Conservation (phyloP, 2,113 vertebrate species). For the Lasiurus cinereus region DNA sequence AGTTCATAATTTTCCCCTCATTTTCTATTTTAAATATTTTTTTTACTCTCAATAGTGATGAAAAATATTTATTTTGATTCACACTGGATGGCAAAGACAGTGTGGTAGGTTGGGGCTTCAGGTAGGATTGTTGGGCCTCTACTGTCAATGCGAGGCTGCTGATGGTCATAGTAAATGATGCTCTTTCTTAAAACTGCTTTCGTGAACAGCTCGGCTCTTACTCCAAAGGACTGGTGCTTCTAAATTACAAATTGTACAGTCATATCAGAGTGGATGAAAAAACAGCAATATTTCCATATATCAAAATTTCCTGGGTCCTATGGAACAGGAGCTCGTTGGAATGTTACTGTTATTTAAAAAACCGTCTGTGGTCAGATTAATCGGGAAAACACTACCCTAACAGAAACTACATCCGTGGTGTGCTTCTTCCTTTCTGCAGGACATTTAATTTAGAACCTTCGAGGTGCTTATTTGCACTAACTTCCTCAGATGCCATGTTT, state of each 20-base stretch:
- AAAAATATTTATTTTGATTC: slow-evolving; percentile 58
- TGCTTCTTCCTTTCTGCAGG: neutral
- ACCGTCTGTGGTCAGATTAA: slow-evolving; percentile 23
- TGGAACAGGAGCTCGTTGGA: slow-evolving; percentile 21
- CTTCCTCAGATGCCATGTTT: slow-evolving; percentile 10
- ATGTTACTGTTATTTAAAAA: slow-evolving; percentile 1
- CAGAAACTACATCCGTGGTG: neutral
- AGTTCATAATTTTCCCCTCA: neutral
- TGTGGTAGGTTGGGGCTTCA: neutral
- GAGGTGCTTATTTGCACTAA: neutral
- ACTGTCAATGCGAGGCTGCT: neutral
- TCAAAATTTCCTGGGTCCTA: neutral
- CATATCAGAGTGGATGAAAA: slow-evolving; percentile 8
- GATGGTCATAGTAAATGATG: neutral
- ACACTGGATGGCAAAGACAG: slow-evolving; percentile 21
- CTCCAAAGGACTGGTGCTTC: neutral
- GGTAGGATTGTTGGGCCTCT: neutral
- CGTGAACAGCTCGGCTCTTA: neutral
- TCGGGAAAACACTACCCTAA: neutral
- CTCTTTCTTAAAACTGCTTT: neutral
- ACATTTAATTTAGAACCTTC: slow-evolving; percentile 22
- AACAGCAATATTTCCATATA: neutral
- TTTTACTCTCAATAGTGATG: neutral
- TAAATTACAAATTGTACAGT: neutral
- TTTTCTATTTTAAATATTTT: neutral